Evolutionary conservation across 2,888 invertebrate species (phyloP).

Genomic region (Carpatolechia fugitivella): DNA sequence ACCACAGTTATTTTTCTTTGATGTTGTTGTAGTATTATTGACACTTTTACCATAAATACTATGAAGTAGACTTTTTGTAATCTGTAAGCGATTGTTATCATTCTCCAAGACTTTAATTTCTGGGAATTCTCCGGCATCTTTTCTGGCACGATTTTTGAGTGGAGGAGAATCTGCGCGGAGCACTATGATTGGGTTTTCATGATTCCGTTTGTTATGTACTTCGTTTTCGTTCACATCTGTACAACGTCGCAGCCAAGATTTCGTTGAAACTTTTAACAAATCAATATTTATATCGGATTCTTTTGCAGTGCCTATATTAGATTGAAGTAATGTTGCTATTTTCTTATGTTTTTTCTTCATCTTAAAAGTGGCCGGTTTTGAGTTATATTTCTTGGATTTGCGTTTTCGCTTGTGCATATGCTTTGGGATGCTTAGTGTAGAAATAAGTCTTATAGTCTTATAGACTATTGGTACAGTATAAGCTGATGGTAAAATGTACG

Average conservation of each 20-base stretch:
- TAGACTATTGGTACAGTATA: slow-evolving; percentile 41
- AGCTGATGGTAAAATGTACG: background rate
- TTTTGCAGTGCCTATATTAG: slow-evolving; percentile 31
- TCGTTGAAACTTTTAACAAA: slow-evolving; percentile 47
- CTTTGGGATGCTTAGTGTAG: slow-evolving; percentile 62
- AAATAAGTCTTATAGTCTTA: slow-evolving; percentile 48
- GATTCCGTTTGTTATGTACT: slow-evolving; percentile 22
- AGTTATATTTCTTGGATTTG: slow-evolving; percentile 30
- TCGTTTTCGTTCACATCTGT: slow-evolving; percentile 30
- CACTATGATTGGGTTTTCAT: slow-evolving; percentile 23
- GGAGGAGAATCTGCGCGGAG: background rate
- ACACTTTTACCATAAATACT: background rate
- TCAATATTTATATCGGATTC: slow-evolving; percentile 41
- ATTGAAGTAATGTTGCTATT: slow-evolving; percentile 28
- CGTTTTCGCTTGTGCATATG: slow-evolving; percentile 31
- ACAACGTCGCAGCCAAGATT: slow-evolving; percentile 43
- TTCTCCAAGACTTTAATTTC: background rate
- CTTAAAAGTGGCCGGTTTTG: background rate
- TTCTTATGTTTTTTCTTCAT: background rate
- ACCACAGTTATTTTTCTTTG: background rate
- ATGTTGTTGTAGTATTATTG: background rate
- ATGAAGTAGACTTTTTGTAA: background rate
- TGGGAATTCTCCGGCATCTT: background rate
- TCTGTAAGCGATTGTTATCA: background rate
- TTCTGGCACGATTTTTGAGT: background rate